These are phyloP conservation scores for Ochotona princeps DNA, from an alignment of 2,113 vertebrate species.

Conservation along the genomic window DNA sequence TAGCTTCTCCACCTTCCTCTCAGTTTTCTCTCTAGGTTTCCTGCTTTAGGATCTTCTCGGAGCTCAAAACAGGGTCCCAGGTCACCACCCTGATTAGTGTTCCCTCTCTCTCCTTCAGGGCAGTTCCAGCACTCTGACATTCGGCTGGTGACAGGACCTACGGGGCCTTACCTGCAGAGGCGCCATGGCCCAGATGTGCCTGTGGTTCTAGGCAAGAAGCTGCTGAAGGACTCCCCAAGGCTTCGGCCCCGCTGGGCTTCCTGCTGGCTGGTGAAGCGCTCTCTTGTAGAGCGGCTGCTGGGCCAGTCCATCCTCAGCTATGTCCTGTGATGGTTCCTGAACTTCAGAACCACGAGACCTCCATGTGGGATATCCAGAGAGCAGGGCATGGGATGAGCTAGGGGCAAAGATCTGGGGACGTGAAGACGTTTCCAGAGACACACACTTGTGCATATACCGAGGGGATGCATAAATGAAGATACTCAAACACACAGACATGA, in stretches of 20 bases:
- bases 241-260: slow-evolving; percentile 79
- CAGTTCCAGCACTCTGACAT: slow-evolving; percentile 88
- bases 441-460: background rate
- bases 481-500: background rate
- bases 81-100: background rate
- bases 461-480: background rate
- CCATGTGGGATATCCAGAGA: background rate
- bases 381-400: background rate
- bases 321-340: slow-evolving; percentile 77
- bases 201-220: slow-evolving; percentile 87
- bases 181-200: slow-evolving; percentile 68
- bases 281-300: slow-evolving; percentile 85
- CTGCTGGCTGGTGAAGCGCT: slow-evolving; percentile 89
- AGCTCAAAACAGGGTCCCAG: background rate
- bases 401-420: background rate
- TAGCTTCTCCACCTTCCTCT: background rate
- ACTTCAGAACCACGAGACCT: background rate
- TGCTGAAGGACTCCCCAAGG: slow-evolving; percentile 85
- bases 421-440: background rate
- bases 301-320: slow-evolving; percentile 86
- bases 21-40: slow-evolving; percentile 6
- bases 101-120: slow-evolving; percentile 78
- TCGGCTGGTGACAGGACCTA: slow-evolving; percentile 70
- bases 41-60: background rate
- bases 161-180: slow-evolving; percentile 44